A percentile compares a stretch with the other conserved stretches of the same genome.
Evolutionary conservation across 1,140 invertebrate species (phyloP).

Genomic region (Trichonephila clavipes): DNA sequence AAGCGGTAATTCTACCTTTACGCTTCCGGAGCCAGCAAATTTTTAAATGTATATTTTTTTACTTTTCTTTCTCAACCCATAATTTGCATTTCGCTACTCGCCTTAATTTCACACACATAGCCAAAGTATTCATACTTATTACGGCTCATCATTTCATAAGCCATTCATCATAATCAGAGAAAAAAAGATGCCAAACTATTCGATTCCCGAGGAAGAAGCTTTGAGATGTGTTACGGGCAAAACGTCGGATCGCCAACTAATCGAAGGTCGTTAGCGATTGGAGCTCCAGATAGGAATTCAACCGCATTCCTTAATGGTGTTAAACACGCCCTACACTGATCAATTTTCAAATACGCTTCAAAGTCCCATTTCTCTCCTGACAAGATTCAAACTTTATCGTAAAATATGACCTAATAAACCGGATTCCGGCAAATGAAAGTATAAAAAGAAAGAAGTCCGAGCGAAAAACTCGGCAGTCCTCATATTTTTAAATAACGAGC

Average conservation of each 20-base stretch:
- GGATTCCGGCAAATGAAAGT: slow-evolving; percentile 61
- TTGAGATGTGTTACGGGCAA: background rate
- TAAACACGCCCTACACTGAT: slow-evolving; percentile 11
- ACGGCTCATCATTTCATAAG: too few species aligned
- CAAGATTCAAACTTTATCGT: slow-evolving; percentile 46
- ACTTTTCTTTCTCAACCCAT: too few species aligned
- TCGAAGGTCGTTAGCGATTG: slow-evolving; percentile 3
- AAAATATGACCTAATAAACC: slow-evolving; percentile 70
- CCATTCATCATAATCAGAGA: too few species aligned
- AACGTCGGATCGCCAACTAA: background rate
- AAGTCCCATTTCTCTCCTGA: slow-evolving; percentile 47
- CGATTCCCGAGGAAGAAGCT: background rate
- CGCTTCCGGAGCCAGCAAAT: too few species aligned
- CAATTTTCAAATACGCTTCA: slow-evolving; percentile 30
- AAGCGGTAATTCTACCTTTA: too few species aligned
- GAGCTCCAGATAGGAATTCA: background rate
- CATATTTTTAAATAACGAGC: slow-evolving; percentile 73
- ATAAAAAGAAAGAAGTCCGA: slow-evolving; percentile 36
- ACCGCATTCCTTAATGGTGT: slow-evolving; percentile 8
- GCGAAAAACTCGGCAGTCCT: background rate
- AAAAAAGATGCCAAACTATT: background rate
- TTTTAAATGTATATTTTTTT: too few species aligned
- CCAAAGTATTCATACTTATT: too few species aligned
- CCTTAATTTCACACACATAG: too few species aligned
- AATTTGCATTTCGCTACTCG: too few species aligned